Evolutionary conservation across 2,113 vertebrate genomes (phyloP).

Genomic region (Aptenodytes forsteri): DNA sequence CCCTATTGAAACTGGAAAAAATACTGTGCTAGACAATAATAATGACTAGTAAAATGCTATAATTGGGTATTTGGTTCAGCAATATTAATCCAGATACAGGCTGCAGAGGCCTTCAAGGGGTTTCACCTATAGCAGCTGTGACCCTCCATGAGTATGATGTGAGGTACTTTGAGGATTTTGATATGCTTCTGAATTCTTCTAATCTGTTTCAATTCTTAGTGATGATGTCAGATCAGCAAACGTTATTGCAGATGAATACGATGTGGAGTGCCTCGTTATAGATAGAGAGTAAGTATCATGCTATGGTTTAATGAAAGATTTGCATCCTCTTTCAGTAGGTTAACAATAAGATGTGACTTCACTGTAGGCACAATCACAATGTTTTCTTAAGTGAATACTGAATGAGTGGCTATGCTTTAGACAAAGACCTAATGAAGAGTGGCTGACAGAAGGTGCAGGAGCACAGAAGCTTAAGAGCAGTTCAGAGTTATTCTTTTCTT

Average conservation of each 20-base stretch:
- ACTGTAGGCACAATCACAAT: neutral
- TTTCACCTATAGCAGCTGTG: neutral
- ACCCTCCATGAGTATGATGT: neutral
- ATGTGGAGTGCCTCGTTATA: conserved; percentile 89
- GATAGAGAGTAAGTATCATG: conserved; percentile 89
- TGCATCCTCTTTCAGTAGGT: neutral
- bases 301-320: neutral
- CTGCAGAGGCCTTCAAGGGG: neutral
- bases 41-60: neutral
- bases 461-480: neutral
- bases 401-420: neutral
- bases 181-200: neutral
- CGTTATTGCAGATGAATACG: conserved; percentile 86
- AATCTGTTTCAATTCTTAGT: conserved; percentile 70
- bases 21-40: neutral
- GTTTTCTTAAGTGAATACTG: neutral
- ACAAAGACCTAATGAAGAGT: neutral
- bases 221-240: conserved; percentile 94
- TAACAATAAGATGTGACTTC: neutral
- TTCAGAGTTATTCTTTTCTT: neutral
- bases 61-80: neutral
- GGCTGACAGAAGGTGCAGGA: neutral
- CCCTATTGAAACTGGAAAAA: neutral
- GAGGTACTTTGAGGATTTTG: neutral
- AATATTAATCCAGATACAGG: neutral